phyloP scores from a whole-genome alignment of 2,113 vertebrate genomes.

The Halcyon malimbica region DNA sequence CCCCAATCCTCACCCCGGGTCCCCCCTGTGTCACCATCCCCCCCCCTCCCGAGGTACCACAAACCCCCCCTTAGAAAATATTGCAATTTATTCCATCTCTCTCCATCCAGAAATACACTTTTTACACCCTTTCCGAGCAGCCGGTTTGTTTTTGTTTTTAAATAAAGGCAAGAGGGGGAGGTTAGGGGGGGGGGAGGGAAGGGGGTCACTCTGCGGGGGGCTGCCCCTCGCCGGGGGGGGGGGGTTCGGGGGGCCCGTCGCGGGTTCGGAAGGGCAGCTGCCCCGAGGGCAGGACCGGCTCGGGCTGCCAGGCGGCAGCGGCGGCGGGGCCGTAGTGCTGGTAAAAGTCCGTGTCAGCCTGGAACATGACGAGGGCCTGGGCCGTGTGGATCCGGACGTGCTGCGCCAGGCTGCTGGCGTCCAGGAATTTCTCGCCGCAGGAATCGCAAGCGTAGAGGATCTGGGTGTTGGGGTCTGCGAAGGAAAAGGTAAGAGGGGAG shows the following conservation, averaged over 20 bases:
- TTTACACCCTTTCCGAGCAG: no score
- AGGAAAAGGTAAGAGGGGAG: neutral
- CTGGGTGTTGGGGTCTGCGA: conserved; percentile 92
- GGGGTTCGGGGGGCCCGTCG: conserved; percentile 54
- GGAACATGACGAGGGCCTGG: conserved; percentile 97
- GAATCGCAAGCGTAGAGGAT: conserved; percentile 96
- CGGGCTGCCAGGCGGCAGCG: conserved; percentile 84
- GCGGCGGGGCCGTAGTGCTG: conserved; percentile 84
- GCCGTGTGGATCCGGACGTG: conserved; percentile 98
- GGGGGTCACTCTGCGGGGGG: neutral
- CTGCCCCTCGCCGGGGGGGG: neutral
- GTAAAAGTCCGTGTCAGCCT: conserved; percentile 95
- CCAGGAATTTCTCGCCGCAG: conserved; percentile 95
- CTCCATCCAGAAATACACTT: no score
- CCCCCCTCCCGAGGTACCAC: no score
- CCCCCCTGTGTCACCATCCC: no score
- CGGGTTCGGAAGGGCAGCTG: conserved; percentile 85
- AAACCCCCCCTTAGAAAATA: no score
- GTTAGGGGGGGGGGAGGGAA: neutral
- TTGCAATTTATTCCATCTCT: no score
- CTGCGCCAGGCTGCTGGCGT: conserved; percentile 91
- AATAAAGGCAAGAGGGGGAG: no score
- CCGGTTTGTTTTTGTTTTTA: no score
- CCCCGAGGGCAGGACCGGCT: conserved; percentile 87
- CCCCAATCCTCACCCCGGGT: no score